Conservation (phyloP, 2,113 vertebrate species). For the Centrocercus urophasianus region DNA sequence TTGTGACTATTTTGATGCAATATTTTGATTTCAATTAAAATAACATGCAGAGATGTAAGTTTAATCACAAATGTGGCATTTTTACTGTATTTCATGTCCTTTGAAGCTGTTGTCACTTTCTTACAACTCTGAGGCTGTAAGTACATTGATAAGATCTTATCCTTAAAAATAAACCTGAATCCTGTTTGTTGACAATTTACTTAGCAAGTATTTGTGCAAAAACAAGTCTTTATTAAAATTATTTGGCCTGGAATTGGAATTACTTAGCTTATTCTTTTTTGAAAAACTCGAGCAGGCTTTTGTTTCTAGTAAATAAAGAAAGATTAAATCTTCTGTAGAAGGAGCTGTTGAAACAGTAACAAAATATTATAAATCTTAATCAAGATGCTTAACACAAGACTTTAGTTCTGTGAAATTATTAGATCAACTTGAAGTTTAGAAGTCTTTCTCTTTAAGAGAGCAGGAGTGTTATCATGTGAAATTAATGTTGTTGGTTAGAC, state of each 20-base stretch:
- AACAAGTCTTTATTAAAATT: not conserved
- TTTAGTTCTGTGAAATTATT: not conserved
- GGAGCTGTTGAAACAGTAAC: not conserved
- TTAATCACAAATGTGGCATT: not conserved
- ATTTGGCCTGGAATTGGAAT: not conserved
- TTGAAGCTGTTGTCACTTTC: not conserved
- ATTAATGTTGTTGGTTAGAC: not conserved
- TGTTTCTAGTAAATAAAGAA: not conserved
- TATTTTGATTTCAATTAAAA: not conserved
- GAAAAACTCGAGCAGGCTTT: not conserved
- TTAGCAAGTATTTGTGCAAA: not conserved
- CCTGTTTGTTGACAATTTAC: not conserved
- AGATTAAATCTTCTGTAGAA: not conserved
- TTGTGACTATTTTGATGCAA: not conserved
- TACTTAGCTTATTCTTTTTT: not conserved
- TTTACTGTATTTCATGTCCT: not conserved
- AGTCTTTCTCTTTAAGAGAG: not conserved
- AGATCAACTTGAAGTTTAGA: not conserved
- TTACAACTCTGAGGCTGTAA: not conserved
- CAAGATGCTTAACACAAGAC: not conserved
- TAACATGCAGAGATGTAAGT: not conserved
- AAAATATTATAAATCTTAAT: not conserved
- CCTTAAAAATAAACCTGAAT: not conserved
- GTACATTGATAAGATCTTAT: not conserved
- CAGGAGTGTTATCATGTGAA: not conserved